Conservation (phyloP, 2,888 invertebrate genomes). For the Drosophila quasianomalipes region DNA sequence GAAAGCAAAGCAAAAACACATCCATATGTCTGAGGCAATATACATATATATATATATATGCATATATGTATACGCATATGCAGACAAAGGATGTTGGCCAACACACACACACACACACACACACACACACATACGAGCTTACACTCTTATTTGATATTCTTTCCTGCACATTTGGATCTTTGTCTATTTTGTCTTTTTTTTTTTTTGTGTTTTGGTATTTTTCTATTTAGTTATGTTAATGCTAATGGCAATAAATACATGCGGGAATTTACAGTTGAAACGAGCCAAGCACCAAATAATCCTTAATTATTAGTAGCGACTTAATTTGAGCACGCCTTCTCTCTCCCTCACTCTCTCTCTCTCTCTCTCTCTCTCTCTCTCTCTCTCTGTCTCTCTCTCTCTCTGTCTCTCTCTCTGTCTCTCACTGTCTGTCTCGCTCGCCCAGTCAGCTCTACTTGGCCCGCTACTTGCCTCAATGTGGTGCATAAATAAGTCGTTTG, state of each 20-base stretch:
- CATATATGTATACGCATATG: slow-evolving; percentile 14
- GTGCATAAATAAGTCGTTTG: slow-evolving; percentile 75
- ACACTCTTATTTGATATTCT: not conserved
- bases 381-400: not conserved
- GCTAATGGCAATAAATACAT: slow-evolving; percentile 9
- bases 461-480: slow-evolving; percentile 27
- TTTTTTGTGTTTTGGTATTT: slow-evolving; percentile 12
- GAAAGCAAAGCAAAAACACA: slow-evolving; percentile 15
- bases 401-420: not conserved
- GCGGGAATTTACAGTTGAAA: slow-evolving; percentile 20
- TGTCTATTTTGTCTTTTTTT: slow-evolving; percentile 6
- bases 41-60: not conserved
- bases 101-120: slow-evolving; percentile 8
- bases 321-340: slow-evolving; percentile 44
- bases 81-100: slow-evolving; percentile 36
- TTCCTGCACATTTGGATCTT: slow-evolving; percentile 1
- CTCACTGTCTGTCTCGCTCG: not conserved
- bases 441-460: not conserved
- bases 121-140: not conserved
- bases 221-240: slow-evolving; percentile 19
- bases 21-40: slow-evolving; percentile 2
- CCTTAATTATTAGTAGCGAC: slow-evolving; percentile 57
- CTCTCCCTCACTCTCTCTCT: not conserved
- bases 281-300: slow-evolving; percentile 31
- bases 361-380: too few relatives aligned